Conservation (phyloP, 2,797 vertebrate genomes). For the Apodemus agrarius region DNA sequence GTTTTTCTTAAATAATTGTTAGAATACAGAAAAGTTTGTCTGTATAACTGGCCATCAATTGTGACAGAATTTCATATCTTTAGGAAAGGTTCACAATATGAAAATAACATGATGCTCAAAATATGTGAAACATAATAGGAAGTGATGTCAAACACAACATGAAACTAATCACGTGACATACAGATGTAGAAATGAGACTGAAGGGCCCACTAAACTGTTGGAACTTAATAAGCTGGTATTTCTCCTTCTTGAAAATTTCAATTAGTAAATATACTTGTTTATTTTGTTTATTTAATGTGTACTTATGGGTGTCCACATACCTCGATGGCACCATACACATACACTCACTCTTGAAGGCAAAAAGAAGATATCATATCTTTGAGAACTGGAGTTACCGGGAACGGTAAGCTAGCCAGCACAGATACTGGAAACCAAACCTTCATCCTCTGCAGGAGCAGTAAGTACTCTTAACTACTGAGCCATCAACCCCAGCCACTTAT, state of each 20-base stretch:
- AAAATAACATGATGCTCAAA: background rate
- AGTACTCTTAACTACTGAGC: background rate
- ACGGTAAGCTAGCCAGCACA: background rate
- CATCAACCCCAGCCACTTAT: background rate
- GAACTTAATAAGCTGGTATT: background rate
- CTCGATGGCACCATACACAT: background rate
- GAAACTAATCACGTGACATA: background rate
- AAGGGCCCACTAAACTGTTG: background rate
- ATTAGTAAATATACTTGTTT: background rate
- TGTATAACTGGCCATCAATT: background rate
- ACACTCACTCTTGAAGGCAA: background rate
- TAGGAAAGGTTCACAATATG: background rate
- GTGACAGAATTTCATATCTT: background rate
- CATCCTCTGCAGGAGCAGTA: background rate
- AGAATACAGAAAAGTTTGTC: conserved; percentile 28
- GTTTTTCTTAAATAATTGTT: background rate
- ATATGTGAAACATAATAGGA: background rate
- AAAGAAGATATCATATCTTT: background rate
- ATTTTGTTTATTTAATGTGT: background rate
- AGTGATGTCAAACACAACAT: background rate
- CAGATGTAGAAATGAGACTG: background rate
- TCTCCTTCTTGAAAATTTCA: background rate
- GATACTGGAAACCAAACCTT: background rate
- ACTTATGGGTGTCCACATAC: background rate
- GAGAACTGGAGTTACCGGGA: background rate